Conservation (phyloP, 2,888 invertebrate genomes). For the Lochmaea capreae region DNA sequence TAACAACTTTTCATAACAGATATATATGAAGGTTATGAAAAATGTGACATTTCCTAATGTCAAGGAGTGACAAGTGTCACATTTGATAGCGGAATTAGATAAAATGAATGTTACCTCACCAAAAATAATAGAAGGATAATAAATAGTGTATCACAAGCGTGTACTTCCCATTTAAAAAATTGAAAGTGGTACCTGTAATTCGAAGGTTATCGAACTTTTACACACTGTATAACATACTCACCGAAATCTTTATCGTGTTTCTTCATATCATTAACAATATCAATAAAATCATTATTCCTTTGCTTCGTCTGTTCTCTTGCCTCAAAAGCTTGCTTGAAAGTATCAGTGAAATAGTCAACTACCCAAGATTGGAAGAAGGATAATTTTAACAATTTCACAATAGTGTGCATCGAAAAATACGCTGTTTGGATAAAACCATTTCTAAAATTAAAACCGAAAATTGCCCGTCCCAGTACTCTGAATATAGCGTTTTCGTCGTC, state of each 20-base stretch:
- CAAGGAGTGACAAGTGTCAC: too few relatives aligned
- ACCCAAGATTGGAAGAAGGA: constrained; percentile 52
- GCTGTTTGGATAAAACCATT: constrained; percentile 51
- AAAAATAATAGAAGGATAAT: too few relatives aligned
- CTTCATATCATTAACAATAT: constrained; percentile 59
- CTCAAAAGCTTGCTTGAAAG: constrained; percentile 55
- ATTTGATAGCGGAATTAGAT: too few relatives aligned
- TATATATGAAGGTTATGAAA: too few relatives aligned
- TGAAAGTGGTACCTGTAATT: too few relatives aligned
- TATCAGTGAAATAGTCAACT: constrained; percentile 52
- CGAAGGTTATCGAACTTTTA: too few relatives aligned
- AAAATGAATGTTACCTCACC: too few relatives aligned
- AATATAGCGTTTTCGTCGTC: constrained; percentile 61
- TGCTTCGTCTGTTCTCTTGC: constrained; percentile 45
- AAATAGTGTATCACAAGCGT: too few relatives aligned
- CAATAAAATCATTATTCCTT: constrained; percentile 70
- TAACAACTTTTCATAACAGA: too few relatives aligned
- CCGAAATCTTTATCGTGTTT: constrained; percentile 33
- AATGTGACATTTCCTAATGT: too few relatives aligned
- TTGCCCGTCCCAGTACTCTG: constrained; percentile 56
- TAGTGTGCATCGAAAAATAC: constrained; percentile 52
- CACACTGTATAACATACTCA: constrained; percentile 22
- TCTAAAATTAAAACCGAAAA: constrained; percentile 57
- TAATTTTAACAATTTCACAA: constrained; percentile 52
- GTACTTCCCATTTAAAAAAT: too few relatives aligned